Evolutionary conservation across 2,797 vertebrate genomes (phyloP), one percentile per base, ranked within the genome.

Genomic region (Varecia variegata): DNA sequence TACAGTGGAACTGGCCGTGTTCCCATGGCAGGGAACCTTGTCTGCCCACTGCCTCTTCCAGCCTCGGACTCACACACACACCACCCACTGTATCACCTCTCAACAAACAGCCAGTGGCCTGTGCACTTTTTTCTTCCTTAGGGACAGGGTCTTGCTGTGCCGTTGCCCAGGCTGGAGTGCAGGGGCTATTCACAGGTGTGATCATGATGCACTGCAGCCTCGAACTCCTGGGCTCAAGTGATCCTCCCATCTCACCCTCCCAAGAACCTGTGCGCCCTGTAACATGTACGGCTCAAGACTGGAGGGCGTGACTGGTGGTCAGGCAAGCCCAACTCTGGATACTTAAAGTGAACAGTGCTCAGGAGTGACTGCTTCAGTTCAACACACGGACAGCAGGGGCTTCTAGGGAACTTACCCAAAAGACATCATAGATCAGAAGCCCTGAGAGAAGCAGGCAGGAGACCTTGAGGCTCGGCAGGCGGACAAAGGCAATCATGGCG

Each of bases 401-500:
- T 93, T 73, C 35, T 91, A 30, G 95, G 79, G 82, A 96, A 96
- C 99, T 99, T 99, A 99, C 99, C 99, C 99, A 99, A 98, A 99
- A 99, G 84, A 99, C 99, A 97, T 99, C 99, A 94, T 99, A 99
- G 98, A 99, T 99, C 97, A 99, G 99, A 90, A 99, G 99, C 96
- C 99, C 99, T 56, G 99, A 99, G 97, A 99, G 99, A 83, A 99
- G 99, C 98, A 99, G 99, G 98, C 99, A 99, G 88, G 99, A 99
- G 96, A 99, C 99, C 99, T 99, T 99, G 97, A 99, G 99, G 98
- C 99, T 99, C 70, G 99, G 99, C 97, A 99, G 99, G 96, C 99
- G 99, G 97, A 99, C 99, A 12, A 99, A 99, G 98, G 99, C 99
- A 54, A 99, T 99, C 99, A 99, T 99, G 98, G 99, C 99, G 3